Conservation (phyloP, 1,140 invertebrate species). For the Cyrtorhinus lividipennis region DNA sequence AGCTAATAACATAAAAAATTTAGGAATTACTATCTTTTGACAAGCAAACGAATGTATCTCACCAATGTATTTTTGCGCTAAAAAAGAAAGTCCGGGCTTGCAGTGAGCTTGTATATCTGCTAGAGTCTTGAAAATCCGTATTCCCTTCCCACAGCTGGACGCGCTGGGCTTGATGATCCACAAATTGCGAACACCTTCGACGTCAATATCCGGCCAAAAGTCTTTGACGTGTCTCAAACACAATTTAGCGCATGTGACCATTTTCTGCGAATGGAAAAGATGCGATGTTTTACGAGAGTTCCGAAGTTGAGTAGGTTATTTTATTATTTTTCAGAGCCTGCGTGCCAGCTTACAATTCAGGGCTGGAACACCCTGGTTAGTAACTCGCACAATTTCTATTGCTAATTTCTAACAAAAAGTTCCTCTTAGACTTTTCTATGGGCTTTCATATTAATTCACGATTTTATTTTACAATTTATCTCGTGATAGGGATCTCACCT, state of each 20-base stretch:
- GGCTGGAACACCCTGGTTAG: no score
- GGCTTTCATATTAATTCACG: no score
- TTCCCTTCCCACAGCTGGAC: slow-evolving; percentile 79
- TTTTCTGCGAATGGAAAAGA: slow-evolving; percentile 14
- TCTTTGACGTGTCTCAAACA: slow-evolving; percentile 39
- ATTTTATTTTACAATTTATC: no score
- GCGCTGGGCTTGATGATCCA: slow-evolving; percentile 95
- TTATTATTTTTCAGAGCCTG: slow-evolving; percentile 11
- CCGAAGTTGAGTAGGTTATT: not conserved
- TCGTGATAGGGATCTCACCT: no score
- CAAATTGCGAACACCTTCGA: slow-evolving; percentile 72
- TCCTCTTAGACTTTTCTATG: no score
- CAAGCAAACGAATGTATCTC: not conserved
- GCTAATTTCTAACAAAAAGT: no score
- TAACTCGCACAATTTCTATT: no score
- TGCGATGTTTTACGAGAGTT: not conserved
- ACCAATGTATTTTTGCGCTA: slow-evolving; percentile 94
- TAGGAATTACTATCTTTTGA: not conserved
- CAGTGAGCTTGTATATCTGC: slow-evolving; percentile 59
- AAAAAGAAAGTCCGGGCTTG: slow-evolving; percentile 57
- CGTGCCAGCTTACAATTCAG: no score
- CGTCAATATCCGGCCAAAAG: slow-evolving; percentile 62
- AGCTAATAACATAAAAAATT: no score
- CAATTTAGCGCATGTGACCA: slow-evolving; percentile 34
- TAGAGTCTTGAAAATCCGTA: slow-evolving; percentile 69